These are phyloP conservation scores for Mugil cephalus DNA, from an alignment of 2,113 vertebrate species.

Conservation along the genomic window DNA sequence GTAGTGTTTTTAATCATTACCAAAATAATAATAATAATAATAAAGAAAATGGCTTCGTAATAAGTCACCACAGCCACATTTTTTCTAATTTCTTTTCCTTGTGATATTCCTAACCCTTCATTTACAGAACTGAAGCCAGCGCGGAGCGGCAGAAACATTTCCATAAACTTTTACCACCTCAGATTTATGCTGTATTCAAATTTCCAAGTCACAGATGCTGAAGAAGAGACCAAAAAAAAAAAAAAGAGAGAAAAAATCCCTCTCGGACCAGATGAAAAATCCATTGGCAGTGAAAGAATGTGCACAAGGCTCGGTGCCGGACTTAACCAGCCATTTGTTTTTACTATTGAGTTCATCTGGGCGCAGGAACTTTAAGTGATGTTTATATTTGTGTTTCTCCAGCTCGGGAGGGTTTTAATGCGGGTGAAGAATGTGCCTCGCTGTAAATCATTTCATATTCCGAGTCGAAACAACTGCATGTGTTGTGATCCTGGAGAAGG, in stretches of 20 bases:
- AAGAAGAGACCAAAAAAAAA: conserved; percentile 27
- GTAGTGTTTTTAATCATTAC: conserved; percentile 13
- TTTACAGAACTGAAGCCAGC: conserved; percentile 21
- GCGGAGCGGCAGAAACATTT: conserved; percentile 31
- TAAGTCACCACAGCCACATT: background rate
- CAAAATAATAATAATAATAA: no score
- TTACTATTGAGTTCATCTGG: conserved; percentile 52
- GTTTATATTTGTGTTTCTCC: conserved; percentile 64
- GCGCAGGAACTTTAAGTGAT: conserved; percentile 50
- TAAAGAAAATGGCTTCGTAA: conserved; percentile 4
- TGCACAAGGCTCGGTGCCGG: conserved; percentile 26
- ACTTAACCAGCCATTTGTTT: conserved; percentile 57
- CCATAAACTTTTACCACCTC: conserved; percentile 40
- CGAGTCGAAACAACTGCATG: conserved; percentile 27
- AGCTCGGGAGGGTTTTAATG: conserved; percentile 49
- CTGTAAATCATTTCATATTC: conserved; percentile 65
- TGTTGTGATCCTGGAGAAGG: conserved; percentile 41
- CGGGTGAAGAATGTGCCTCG: conserved; percentile 47
- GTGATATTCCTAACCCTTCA: conserved; percentile 11
- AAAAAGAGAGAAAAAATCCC: background rate
- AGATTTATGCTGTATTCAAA: conserved; percentile 26
- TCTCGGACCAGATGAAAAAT: conserved; percentile 58
- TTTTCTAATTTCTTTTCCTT: conserved; percentile 18
- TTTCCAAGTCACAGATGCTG: conserved; percentile 51
- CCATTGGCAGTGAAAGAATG: conserved; percentile 62